These are phyloP conservation scores for Styela plicata DNA, from an alignment of 23 tunicate genomes.

Conservation along the genomic window DNA sequence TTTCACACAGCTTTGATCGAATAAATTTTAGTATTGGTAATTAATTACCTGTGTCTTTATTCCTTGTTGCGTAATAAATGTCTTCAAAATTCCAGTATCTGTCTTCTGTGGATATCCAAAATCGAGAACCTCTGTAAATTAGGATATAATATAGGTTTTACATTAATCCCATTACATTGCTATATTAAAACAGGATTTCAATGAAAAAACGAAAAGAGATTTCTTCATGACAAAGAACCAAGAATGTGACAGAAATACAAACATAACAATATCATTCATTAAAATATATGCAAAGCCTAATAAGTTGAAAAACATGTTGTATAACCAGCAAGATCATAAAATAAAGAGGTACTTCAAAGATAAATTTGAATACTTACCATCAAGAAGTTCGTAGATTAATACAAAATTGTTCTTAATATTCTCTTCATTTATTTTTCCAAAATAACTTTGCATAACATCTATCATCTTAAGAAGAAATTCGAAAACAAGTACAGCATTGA, in stretches of 20 bases:
- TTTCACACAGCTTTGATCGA: no score
- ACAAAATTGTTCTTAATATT: constrained; percentile 98
- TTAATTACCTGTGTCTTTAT: constrained; percentile 83
- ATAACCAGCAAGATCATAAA: no score
- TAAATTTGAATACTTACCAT: constrained; percentile 50
- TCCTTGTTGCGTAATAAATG: constrained; percentile 98
- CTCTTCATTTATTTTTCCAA: constrained; percentile 98
- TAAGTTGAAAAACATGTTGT: no score
- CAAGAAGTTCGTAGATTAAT: constrained; percentile 89
- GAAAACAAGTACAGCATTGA: constrained; percentile 92
- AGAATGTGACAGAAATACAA: no score
- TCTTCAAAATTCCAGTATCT: constrained; percentile 90
- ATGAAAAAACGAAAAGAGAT: no score
- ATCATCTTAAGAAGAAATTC: constrained; percentile 85
- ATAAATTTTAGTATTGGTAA: no score
- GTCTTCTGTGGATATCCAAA: constrained; percentile 96
- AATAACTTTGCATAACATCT: constrained; percentile 96
- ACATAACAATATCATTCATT: no score
- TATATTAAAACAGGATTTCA: no score
- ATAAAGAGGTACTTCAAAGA: no score
- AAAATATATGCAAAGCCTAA: no score
- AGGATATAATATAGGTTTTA: not conserved
- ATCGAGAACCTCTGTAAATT: constrained; percentile 80
- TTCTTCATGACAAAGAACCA: no score
- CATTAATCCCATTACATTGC: not conserved